Conservation (phyloP, 2,888 invertebrate genomes). For the Drosophila flavopinicola region DNA sequence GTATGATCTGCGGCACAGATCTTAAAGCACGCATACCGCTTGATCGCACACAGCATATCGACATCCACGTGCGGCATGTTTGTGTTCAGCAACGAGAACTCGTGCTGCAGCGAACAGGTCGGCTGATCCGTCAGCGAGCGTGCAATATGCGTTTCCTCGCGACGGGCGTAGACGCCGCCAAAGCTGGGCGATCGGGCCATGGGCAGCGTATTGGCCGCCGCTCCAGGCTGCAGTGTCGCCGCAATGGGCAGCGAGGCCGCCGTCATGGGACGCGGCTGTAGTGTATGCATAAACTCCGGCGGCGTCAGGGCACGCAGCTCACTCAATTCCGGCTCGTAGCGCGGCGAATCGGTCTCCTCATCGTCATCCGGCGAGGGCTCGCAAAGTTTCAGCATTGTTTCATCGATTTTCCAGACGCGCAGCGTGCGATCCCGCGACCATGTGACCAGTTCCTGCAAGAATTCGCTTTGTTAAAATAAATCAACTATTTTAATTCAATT, state of each 20-base stretch:
- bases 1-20: conserved; percentile 82
- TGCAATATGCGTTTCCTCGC: conserved; percentile 81
- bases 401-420: conserved; percentile 95
- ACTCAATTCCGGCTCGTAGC: conserved; percentile 80
- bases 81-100: conserved; percentile 90
- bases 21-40: conserved; percentile 85
- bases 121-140: conserved; percentile 82
- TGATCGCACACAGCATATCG: conserved; percentile 85
- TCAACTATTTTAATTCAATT: background rate
- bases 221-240: conserved; percentile 45
- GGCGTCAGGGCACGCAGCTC: conserved; percentile 63
- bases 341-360: conserved; percentile 52
- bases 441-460: conserved; percentile 90
- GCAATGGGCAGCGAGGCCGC: conserved; percentile 70
- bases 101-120: conserved; percentile 87
- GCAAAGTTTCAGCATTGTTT: conserved; percentile 92
- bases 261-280: conserved; percentile 73
- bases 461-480: background rate
- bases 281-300: conserved; percentile 63
- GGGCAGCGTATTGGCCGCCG: conserved; percentile 55
- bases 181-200: conserved; percentile 84
- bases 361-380: conserved; percentile 80
- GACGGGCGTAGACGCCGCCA: conserved; percentile 56
- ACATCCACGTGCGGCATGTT: conserved; percentile 90
- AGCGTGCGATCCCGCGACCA: conserved; percentile 98